Evolutionary conservation across 2,113 vertebrate species (phyloP).

Genomic region (Tyrannus savana): DNA sequence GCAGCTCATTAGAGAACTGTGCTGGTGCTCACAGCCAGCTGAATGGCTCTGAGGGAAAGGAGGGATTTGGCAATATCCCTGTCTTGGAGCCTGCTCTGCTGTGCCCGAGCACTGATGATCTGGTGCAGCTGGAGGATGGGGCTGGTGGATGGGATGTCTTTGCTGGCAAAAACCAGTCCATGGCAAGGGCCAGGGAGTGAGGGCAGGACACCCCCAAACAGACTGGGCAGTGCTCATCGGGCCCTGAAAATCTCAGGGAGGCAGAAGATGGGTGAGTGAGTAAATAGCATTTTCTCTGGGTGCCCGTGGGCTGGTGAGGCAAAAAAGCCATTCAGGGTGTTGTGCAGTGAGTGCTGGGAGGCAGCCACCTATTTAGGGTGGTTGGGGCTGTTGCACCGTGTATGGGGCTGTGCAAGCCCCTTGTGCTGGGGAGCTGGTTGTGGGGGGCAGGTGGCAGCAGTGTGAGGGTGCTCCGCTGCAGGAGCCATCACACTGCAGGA

Average conservation of each 20-base stretch:
- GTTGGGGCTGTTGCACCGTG: fast-evolving
- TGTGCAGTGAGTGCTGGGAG: fast-evolving
- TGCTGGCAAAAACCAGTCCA: not conserved
- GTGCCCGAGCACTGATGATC: fast-evolving
- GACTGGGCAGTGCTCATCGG: fast-evolving
- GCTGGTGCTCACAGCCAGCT: not conserved
- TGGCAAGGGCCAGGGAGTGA: fast-evolving
- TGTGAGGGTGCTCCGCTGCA: not conserved
- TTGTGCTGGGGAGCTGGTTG: not conserved
- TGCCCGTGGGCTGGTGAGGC: not conserved
- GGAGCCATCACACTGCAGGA: not conserved
- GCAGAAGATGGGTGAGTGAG: fast-evolving
- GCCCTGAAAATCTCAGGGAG: not conserved
- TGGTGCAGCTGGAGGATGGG: not conserved
- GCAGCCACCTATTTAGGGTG: not conserved
- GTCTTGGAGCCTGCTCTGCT: not conserved
- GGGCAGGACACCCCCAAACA: fast-evolving
- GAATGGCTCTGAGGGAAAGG: not conserved
- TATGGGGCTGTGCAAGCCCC: not conserved
- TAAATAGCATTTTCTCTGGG: fast-evolving
- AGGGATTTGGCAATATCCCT: fast-evolving
- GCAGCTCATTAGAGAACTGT: conserved; percentile 19
- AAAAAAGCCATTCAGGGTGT: not conserved
- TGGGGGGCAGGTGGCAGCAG: not conserved
- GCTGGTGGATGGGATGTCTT: not conserved